These are phyloP conservation scores for Himalopsyche phryganea DNA, from an alignment of 1,140 invertebrate genomes.

Conservation along the genomic window DNA sequence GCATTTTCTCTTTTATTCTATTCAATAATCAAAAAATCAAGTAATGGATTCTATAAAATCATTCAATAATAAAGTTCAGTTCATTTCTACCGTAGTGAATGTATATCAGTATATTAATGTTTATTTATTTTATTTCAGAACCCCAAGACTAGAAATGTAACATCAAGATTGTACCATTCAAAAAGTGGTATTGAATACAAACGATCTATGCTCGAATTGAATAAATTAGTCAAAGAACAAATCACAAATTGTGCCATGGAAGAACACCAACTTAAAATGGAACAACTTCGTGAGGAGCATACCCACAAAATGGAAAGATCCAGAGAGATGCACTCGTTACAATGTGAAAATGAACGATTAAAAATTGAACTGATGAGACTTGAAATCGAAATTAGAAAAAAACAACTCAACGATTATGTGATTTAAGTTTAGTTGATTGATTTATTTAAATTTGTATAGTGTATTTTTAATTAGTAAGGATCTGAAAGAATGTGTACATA, in stretches of 20 bases:
- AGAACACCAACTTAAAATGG: conserved; percentile 27
- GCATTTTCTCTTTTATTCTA: too few species aligned
- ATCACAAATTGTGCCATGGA: conserved; percentile 27
- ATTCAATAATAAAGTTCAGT: too few species aligned
- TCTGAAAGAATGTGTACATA: too few species aligned
- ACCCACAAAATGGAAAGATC: conserved; percentile 13
- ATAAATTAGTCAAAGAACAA: conserved; percentile 29
- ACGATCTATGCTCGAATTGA: conserved; percentile 26
- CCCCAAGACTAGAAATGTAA: conserved; percentile 23
- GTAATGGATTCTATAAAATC: too few species aligned
- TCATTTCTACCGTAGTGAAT: too few species aligned
- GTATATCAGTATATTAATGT: too few species aligned
- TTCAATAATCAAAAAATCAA: too few species aligned
- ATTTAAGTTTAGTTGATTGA: too few species aligned
- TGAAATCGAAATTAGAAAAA: conserved; percentile 30
- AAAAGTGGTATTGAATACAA: conserved; percentile 27
- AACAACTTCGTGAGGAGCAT: conserved; percentile 28
- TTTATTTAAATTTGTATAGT: too few species aligned
- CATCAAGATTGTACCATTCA: conserved; percentile 19
- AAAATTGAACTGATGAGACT: conserved; percentile 23
- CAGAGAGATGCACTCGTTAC: conserved; percentile 24
- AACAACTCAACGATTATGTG: conserved; percentile 30
- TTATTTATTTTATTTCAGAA: conserved; percentile 23
- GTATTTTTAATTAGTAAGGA: too few species aligned
- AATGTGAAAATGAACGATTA: conserved; percentile 28